These are phyloP conservation scores for Dendrocincla fuliginosa DNA, from an alignment of 2,797 vertebrate genomes.

Conservation along the genomic window DNA sequence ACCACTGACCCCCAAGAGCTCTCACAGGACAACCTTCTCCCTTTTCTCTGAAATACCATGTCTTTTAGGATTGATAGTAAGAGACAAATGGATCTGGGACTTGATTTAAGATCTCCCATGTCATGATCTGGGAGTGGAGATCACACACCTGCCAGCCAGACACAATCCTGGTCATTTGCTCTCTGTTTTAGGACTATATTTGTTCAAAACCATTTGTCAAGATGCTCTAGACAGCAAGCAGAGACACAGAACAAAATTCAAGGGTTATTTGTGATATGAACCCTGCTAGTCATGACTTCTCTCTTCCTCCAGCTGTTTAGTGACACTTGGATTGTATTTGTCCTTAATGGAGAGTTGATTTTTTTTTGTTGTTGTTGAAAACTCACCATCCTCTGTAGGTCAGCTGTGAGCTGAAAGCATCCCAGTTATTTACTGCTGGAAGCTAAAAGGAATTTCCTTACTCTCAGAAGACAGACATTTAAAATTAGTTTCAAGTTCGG, in stretches of 20 bases:
- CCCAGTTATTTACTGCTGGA: constrained; percentile 50
- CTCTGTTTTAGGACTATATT: background rate
- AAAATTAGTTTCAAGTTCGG: constrained; percentile 45
- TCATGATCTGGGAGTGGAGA: background rate
- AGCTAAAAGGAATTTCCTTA: constrained; percentile 56
- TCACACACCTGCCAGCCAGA: background rate
- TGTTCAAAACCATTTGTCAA: background rate
- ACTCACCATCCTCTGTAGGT: background rate
- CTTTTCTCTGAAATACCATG: background rate
- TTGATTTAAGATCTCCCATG: background rate
- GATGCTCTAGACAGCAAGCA: background rate
- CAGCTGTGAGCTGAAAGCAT: constrained; percentile 51
- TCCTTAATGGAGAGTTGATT: background rate
- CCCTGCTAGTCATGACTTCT: background rate
- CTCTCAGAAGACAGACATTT: constrained; percentile 28
- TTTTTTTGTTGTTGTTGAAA: background rate
- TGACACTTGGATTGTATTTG: background rate
- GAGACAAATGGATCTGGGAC: background rate
- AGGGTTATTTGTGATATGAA: constrained; percentile 16
- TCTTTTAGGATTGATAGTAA: background rate
- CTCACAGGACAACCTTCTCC: background rate
- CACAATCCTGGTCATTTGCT: background rate
- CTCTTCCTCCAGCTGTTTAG: background rate
- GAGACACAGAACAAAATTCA: constrained; percentile 28
- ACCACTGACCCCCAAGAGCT: background rate